These are phyloP conservation scores for Vireo altiloquus DNA, from an alignment of 2,113 vertebrate genomes.

Conservation along the genomic window DNA sequence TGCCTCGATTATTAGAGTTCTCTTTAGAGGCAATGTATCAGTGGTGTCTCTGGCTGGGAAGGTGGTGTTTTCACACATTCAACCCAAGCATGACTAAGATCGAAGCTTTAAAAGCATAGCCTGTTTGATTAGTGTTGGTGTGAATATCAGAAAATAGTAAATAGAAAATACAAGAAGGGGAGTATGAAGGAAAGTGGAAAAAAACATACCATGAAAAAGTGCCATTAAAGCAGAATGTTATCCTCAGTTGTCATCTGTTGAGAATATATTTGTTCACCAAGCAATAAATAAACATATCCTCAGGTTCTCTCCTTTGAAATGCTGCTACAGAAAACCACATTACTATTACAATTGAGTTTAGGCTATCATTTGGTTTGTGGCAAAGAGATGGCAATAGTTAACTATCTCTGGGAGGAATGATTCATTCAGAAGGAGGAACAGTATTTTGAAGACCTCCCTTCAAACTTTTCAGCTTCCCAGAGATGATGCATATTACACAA, in stretches of 20 bases:
- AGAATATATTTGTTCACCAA: constrained; percentile 56
- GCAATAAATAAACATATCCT: constrained; percentile 48
- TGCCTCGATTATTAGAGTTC: background rate
- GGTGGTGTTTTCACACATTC: background rate
- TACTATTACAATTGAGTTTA: background rate
- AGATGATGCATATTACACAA: background rate
- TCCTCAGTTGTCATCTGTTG: constrained; percentile 30
- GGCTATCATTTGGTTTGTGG: background rate
- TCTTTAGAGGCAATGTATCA: background rate
- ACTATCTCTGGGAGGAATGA: background rate
- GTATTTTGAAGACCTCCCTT: background rate
- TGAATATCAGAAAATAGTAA: constrained; percentile 6
- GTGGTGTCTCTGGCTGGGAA: background rate
- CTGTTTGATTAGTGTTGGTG: constrained; percentile 19
- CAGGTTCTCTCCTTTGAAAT: constrained; percentile 10
- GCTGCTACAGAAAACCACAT: background rate
- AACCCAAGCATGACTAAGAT: background rate
- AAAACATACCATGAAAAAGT: constrained; percentile 14
- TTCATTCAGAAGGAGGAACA: background rate
- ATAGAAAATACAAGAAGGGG: background rate
- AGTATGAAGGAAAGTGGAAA: constrained; percentile 29
- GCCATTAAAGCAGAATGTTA: background rate
- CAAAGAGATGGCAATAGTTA: constrained; percentile 24
- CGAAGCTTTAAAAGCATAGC: background rate
- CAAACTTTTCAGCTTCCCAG: background rate